A percentile compares a stretch with the other conserved stretches of the same genome.
Conservation (phyloP, 1,140 invertebrate genomes). For the Diabrotica undecimpunctata region DNA sequence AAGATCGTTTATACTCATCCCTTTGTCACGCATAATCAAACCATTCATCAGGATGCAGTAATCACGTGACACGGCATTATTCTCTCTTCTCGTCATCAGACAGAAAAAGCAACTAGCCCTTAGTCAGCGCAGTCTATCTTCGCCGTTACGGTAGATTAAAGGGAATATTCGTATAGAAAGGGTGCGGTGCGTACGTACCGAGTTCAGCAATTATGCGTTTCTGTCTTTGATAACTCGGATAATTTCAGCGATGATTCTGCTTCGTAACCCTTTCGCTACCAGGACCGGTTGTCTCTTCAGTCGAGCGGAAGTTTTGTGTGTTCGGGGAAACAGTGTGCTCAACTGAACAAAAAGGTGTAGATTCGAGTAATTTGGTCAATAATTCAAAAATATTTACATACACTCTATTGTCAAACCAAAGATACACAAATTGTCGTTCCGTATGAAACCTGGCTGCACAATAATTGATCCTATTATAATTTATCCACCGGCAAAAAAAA, state of each 20-base stretch:
- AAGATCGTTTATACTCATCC: background rate
- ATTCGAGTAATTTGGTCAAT: no score
- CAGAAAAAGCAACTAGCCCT: background rate
- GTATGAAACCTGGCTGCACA: no score
- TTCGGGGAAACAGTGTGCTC: no score
- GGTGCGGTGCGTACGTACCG: background rate
- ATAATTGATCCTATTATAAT: no score
- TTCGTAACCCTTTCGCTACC: background rate
- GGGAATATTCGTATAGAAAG: background rate
- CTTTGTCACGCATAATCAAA: slow-evolving; percentile 1
- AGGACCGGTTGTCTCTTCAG: background rate
- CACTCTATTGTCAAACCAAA: no score
- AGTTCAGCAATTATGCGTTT: slow-evolving; percentile 2
- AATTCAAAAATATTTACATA: no score
- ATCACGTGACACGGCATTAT: background rate
- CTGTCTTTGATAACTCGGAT: background rate
- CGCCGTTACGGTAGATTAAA: slow-evolving; percentile 2
- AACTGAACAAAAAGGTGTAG: no score
- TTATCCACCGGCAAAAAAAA: no score
- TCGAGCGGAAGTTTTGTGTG: no score
- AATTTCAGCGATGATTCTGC: background rate
- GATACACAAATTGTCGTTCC: no score
- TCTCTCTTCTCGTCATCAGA: background rate
- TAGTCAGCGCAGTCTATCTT: background rate
- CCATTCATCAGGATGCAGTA: background rate